Evolutionary conservation across 2,113 vertebrate species (phyloP), one percentile per base, ranked within the genome.

Genomic region (Willisornis vidua): DNA sequence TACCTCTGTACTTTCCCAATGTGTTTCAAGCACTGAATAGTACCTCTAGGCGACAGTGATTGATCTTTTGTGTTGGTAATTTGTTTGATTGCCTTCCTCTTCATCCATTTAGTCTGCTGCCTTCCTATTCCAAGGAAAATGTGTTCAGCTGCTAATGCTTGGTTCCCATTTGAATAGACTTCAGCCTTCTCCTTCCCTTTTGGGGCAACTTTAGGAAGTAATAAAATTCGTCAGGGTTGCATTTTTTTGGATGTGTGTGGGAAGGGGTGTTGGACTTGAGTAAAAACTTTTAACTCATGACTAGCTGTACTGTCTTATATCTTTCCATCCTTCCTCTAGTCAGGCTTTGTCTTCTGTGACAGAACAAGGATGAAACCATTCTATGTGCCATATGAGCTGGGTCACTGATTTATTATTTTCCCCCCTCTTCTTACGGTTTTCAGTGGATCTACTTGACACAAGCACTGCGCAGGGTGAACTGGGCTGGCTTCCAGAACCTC

Each of bases 401-500:
- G 7, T 63, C 65, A 82, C 31, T 82, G 46, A 91, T 51, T 39
- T 35, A 19, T n/a, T 54, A 43, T 82, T 57, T 25, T 8, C 12
- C 15, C 14, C 4, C 52, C 9, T 12, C 23, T 41, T 84, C 33
- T 90, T 86, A 33, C 87, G 84, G 6, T 83, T 96, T 95, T 66
- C 95, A 98, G 98, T 98, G 92, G 96, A 97, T 68, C 97, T 98
- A 5, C 97, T 98, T 26, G 96, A 98, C 94, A 98, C 98, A 14
- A 98, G 97, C 81, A 93, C 81, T 12, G 96, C 98, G 1, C 97
- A 98, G 87, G 97, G 96, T 77, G 98, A 98, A 76, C 65, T 98
- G 63, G 98, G 98, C 89, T 98, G 98, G 98, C 97, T 98, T 89
- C 97, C 97, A 92, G 97, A 98, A 75, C 98, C 98, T 96, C 94